Evolutionary conservation across 92 coral and sea anemone genomes (phyloP).

Genomic region (Montipora capitata): DNA sequence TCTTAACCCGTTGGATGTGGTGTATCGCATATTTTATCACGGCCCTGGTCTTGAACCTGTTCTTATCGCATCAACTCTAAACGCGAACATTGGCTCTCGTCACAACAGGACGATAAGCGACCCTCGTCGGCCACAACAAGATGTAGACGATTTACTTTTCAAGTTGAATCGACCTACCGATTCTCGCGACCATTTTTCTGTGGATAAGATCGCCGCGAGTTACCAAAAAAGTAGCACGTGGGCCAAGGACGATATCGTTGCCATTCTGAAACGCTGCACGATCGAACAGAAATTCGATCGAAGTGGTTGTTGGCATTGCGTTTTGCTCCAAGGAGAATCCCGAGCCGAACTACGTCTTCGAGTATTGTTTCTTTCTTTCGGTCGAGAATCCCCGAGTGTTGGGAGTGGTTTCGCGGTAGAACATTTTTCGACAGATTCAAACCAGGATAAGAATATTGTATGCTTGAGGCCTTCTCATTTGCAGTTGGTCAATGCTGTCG

Average conservation of each 20-base stretch:
- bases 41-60: background rate
- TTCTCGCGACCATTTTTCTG: background rate
- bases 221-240: background rate
- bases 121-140: constrained; percentile 3
- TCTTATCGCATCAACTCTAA: background rate
- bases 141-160: background rate
- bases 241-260: background rate
- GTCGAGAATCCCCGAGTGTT: background rate
- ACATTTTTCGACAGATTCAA: background rate
- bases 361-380: constrained; percentile 1
- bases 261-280: background rate
- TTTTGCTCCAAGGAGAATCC: background rate
- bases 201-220: background rate
- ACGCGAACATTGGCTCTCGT: background rate
- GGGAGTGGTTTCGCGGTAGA: background rate
- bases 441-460: no score
- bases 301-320: background rate
- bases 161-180: background rate
- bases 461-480: constrained; percentile 16
- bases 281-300: background rate
- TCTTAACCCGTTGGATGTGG: background rate
- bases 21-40: background rate
- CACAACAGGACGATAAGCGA: background rate
- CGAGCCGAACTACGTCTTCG: background rate
- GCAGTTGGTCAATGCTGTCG: background rate